phyloP scores from a whole-genome alignment of 2,888 invertebrate species.

The Girardia tigrina region DNA sequence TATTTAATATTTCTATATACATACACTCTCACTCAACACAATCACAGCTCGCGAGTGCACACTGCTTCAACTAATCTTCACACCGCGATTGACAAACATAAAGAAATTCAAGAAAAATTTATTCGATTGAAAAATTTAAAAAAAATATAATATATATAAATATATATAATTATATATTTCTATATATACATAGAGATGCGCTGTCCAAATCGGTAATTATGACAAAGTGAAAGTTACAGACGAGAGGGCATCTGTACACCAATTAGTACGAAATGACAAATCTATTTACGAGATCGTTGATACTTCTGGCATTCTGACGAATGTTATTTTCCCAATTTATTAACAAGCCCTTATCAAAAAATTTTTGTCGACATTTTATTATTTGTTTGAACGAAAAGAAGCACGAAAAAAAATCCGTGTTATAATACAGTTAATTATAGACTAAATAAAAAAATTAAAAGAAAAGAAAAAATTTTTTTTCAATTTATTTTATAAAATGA shows the following conservation, averaged over 20 bases:
- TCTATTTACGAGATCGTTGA: conserved; percentile 23
- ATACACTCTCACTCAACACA: not conserved
- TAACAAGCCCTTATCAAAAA: conserved; percentile 15
- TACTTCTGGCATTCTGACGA: conserved; percentile 2
- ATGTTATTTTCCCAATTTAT: not conserved
- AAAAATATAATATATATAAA: too few species aligned
- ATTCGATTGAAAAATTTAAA: too few species aligned
- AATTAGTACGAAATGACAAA: conserved; percentile 18
- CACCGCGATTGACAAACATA: too few species aligned
- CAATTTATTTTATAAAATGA: too few species aligned
- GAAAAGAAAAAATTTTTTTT: too few species aligned
- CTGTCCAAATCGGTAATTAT: conserved; percentile 20
- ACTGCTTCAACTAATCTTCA: not conserved
- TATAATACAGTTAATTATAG: conserved; percentile 12
- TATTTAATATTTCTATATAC: too few species aligned
- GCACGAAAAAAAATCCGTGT: too few species aligned
- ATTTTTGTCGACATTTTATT: conserved; percentile 19
- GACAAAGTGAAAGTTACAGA: conserved; percentile 23
- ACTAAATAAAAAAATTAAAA: not conserved
- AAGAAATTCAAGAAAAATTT: too few species aligned
- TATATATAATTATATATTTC: too few species aligned
- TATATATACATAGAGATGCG: not conserved
- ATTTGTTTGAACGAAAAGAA: not conserved
- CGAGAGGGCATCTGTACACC: conserved; percentile 18
- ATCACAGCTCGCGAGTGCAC: not conserved